Percentiles rank a stretch among this genome's conserved stretches.
These are phyloP conservation scores for Plagodis dolabraria DNA, from an alignment of 2,888 invertebrate species.

Conservation along the genomic window DNA sequence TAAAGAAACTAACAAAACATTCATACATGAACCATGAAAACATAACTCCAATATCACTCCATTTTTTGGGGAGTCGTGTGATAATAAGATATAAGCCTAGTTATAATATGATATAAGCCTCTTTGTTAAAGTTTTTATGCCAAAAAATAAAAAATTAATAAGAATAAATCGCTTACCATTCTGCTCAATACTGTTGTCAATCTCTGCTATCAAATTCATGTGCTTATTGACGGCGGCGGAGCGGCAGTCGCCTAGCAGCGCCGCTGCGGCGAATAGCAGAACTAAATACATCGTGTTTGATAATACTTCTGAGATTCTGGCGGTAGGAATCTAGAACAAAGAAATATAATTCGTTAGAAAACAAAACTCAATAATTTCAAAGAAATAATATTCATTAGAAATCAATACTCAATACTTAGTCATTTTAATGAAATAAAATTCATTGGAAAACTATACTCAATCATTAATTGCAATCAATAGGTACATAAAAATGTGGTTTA, in stretches of 20 bases:
- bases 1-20: too few relatives aligned
- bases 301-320: conserved; percentile 69
- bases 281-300: conserved; percentile 50
- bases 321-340: conserved; percentile 59
- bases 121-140: too few relatives aligned
- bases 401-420: too few relatives aligned
- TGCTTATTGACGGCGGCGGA: conserved; percentile 62
- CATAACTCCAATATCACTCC: too few relatives aligned
- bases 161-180: conserved; percentile 62
- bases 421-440: not conserved
- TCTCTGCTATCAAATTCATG: conserved; percentile 57
- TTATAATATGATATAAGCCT: too few relatives aligned
- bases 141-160: too few relatives aligned
- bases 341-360: not conserved
- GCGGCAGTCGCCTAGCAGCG: conserved; percentile 52
- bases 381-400: not conserved
- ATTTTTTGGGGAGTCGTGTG: too few relatives aligned
- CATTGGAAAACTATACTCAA: too few relatives aligned
- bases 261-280: conserved; percentile 55
- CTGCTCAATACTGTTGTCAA: conserved; percentile 61
- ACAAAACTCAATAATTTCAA: conserved; percentile 33
- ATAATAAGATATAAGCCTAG: too few relatives aligned
- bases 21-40: too few relatives aligned
- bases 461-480: too few relatives aligned
- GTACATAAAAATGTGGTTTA: too few relatives aligned